Percentiles rank a stretch among this genome's conserved stretches.
phyloP scores from a whole-genome alignment of 2,113 vertebrate genomes.

The Talpa occidentalis region DNA sequence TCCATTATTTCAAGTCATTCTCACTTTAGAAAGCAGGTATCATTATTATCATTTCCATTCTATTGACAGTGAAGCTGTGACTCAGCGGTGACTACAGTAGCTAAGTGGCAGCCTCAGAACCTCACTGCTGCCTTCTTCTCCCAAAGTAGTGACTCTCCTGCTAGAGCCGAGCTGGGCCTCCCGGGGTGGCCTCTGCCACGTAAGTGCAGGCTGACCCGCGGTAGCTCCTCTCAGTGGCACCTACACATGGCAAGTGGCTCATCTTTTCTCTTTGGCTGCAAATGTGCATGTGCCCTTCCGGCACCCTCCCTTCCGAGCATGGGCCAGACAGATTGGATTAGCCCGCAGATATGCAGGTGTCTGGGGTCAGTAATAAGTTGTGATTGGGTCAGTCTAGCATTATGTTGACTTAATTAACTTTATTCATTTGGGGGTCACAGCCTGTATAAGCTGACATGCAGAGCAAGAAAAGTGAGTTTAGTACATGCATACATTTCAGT shows the following conservation, averaged over 20 bases:
- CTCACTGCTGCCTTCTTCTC: background rate
- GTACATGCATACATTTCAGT: conserved; percentile 34
- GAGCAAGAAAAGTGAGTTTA: conserved; percentile 21
- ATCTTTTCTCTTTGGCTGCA: background rate
- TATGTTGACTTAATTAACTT: conserved; percentile 26
- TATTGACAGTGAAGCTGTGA: too few species aligned
- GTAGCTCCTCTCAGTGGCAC: background rate
- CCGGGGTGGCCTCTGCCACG: background rate
- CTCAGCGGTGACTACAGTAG: too few species aligned
- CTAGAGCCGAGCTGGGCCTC: background rate
- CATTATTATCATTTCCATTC: background rate
- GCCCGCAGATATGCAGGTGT: background rate
- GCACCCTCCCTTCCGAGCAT: background rate
- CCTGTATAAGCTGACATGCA: background rate
- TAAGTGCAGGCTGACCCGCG: too few species aligned
- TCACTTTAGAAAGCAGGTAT: background rate
- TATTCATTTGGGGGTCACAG: background rate
- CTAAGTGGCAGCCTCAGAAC: background rate
- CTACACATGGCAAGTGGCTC: background rate
- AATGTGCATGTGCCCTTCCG: background rate
- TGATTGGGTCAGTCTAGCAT: background rate
- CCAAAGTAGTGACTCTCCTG: background rate
- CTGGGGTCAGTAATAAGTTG: background rate
- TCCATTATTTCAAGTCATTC: background rate
- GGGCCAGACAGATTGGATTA: conserved; percentile 2